Conservation (phyloP, 2,113 vertebrate species). For the Sylvia atricapilla region DNA sequence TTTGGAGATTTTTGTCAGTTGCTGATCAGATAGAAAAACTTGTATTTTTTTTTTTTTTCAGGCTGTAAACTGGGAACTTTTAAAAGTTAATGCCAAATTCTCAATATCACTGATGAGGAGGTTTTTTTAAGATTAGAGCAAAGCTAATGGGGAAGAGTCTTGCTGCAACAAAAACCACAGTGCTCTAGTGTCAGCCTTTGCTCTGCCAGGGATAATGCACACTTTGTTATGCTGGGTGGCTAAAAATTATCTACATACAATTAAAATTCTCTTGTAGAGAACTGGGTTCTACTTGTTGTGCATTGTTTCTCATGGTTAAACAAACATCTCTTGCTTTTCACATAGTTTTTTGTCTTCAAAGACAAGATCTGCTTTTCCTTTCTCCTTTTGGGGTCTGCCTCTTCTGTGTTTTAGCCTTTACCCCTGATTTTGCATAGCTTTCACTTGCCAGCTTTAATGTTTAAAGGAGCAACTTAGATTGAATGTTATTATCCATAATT, state of each 20-base stretch:
- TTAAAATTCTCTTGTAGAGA: neutral
- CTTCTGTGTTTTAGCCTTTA: neutral
- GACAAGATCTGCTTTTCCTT: neutral
- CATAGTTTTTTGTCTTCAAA: neutral
- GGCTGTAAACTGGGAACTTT: neutral
- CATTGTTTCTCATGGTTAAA: constrained; percentile 11
- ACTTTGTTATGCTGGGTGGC: neutral
- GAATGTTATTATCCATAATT: constrained; percentile 65
- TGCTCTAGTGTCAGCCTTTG: neutral
- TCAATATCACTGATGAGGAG: neutral
- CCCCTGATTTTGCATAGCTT: constrained; percentile 4
- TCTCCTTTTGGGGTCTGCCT: neutral
- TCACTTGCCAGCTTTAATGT: constrained; percentile 24
- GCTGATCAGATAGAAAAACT: neutral
- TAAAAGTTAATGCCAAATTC: neutral
- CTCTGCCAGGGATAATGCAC: neutral
- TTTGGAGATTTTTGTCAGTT: neutral
- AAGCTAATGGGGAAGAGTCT: neutral
- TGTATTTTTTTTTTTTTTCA: neutral
- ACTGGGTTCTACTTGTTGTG: neutral
- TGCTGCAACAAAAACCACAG: neutral
- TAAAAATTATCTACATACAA: neutral
- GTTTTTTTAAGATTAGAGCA: neutral
- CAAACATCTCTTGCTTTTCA: neutral
- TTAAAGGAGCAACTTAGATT: constrained; percentile 29